Evolutionary conservation across 2,113 vertebrate genomes (phyloP).

Genomic region (Anhinga rufa): DNA sequence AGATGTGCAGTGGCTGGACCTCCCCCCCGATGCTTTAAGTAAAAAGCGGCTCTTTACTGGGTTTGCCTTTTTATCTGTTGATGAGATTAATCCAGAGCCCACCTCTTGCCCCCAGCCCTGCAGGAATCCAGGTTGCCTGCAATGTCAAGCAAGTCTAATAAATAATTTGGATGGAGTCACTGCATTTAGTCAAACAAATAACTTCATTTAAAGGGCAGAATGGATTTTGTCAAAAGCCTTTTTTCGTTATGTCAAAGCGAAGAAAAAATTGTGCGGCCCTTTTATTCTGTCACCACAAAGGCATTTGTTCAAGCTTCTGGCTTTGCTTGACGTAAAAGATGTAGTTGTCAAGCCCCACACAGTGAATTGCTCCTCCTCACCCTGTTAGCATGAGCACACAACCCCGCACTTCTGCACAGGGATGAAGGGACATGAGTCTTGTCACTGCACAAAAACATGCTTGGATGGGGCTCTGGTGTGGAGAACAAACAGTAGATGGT

Average conservation of each 20-base stretch:
- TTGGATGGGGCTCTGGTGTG: neutral
- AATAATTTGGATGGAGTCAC: conserved; percentile 53
- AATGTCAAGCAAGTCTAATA: conserved; percentile 30
- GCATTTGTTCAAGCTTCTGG: conserved; percentile 59
- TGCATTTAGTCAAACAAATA: conserved; percentile 68
- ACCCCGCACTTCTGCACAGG: neutral
- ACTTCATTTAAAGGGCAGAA: conserved; percentile 67
- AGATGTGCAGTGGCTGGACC: neutral
- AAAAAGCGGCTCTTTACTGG: neutral
- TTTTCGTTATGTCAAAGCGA: conserved; percentile 60
- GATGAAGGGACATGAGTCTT: neutral
- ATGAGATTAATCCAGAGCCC: neutral
- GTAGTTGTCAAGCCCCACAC: conserved; percentile 33
- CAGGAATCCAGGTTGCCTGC: conserved; percentile 27
- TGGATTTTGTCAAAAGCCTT: conserved; percentile 67
- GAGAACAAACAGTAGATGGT: neutral
- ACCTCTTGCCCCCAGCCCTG: neutral
- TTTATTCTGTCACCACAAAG: conserved; percentile 65
- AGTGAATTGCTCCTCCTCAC: conserved; percentile 22
- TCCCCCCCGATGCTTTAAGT: neutral
- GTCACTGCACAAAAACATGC: neutral
- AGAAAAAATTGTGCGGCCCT: conserved; percentile 45
- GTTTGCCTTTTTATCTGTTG: neutral
- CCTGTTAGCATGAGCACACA: neutral
- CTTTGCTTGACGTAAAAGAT: conserved; percentile 47